Evolutionary conservation across 2,888 invertebrate genomes (phyloP).

Genomic region (Drosophila suboccidentalis): DNA sequence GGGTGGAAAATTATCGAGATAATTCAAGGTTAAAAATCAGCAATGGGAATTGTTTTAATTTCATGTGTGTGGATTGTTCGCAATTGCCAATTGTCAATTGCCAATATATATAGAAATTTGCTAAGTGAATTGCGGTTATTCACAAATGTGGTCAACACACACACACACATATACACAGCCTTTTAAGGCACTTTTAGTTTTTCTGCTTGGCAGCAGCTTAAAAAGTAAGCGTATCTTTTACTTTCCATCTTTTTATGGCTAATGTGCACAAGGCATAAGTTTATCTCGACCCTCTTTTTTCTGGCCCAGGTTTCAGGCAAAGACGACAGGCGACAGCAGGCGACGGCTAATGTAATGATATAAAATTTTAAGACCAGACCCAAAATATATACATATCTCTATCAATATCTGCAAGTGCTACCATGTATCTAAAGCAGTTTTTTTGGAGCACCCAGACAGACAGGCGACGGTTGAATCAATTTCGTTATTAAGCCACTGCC

Average conservation of each 20-base stretch:
- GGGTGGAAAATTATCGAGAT: conserved; percentile 66
- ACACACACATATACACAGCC: conserved; percentile 5
- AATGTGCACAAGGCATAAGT: conserved; percentile 45
- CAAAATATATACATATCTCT: conserved; percentile 25
- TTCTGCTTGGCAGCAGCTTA: conserved; percentile 34
- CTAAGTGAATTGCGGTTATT: conserved; percentile 36
- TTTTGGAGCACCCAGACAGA: conserved; percentile 48
- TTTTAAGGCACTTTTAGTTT: conserved; percentile 14
- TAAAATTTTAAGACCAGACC: conserved; percentile 81
- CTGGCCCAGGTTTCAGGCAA: not conserved
- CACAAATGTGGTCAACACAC: conserved; percentile 14
- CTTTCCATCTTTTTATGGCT: conserved; percentile 49
- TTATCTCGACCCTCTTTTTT: conserved; percentile 14
- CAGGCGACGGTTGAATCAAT: conserved; percentile 60
- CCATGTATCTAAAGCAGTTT: conserved; percentile 35
- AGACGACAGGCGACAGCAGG: conserved; percentile 5
- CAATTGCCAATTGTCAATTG: conserved; percentile 41
- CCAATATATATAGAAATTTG: conserved; percentile 15
- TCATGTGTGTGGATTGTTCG: conserved; percentile 34
- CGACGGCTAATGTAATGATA: conserved; percentile 71
- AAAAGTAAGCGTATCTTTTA: conserved; percentile 36
- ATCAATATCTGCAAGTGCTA: conserved; percentile 5
- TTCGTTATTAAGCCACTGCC: conserved; percentile 53
- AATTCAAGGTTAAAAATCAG: conserved; percentile 66
- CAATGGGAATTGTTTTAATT: conserved; percentile 54